Percentiles rank a stretch among this genome's conserved stretches.
phyloP scores from a whole-genome alignment of 2,888 invertebrate genomes.

The Scaptomyza cyrtandrae region DNA sequence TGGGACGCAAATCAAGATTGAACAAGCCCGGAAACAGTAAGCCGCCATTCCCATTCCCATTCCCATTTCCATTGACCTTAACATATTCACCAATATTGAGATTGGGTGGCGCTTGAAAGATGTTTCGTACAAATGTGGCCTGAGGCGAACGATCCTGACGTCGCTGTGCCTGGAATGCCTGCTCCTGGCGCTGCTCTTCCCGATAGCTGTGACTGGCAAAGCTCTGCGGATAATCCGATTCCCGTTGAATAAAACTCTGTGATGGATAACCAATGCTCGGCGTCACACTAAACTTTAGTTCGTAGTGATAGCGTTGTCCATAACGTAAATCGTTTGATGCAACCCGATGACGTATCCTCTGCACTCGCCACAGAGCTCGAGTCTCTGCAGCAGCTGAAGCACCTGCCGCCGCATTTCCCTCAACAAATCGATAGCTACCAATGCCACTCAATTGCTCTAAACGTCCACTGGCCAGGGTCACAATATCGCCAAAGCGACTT shows the following conservation, averaged over 20 bases:
- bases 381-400: slow-evolving; percentile 77
- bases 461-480: slow-evolving; percentile 88
- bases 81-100: slow-evolving; percentile 83
- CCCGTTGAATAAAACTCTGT: slow-evolving; percentile 87
- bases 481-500: slow-evolving; percentile 87
- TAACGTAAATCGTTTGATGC: slow-evolving; percentile 35
- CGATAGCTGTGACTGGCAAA: slow-evolving; percentile 70
- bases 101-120: slow-evolving; percentile 66
- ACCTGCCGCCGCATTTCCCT: slow-evolving; percentile 69
- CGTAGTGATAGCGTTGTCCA: slow-evolving; percentile 86
- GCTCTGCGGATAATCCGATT: slow-evolving; percentile 84
- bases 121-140: slow-evolving; percentile 73
- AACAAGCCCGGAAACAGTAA: slow-evolving; percentile 58
- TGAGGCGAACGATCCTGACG: slow-evolving; percentile 68
- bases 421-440: slow-evolving; percentile 86
- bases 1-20: slow-evolving; percentile 59
- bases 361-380: slow-evolving; percentile 89
- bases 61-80: slow-evolving; percentile 31
- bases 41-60: background rate
- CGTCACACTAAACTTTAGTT: slow-evolving; percentile 89
- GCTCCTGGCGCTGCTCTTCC: slow-evolving; percentile 38
- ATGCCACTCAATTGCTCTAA: slow-evolving; percentile 85
- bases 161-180: slow-evolving; percentile 64
- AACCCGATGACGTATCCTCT: slow-evolving; percentile 88
- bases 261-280: slow-evolving; percentile 73